These are phyloP conservation scores for Anolis sagrei DNA, from an alignment of 2,113 vertebrate genomes.

Conservation along the genomic window DNA sequence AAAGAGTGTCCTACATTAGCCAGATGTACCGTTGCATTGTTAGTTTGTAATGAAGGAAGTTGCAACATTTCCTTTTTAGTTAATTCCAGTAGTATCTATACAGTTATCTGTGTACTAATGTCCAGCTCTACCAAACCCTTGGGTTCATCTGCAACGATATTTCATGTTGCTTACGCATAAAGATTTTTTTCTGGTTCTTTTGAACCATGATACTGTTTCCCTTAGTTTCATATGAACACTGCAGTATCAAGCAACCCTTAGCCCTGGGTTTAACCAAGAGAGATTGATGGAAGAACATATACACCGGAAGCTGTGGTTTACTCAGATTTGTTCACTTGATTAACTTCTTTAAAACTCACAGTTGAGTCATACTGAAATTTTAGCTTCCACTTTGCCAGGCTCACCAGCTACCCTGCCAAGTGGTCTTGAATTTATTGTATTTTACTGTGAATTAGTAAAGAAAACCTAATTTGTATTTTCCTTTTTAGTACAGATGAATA, in stretches of 20 bases:
- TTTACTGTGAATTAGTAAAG: neutral
- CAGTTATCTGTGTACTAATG: neutral
- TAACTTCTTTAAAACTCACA: neutral
- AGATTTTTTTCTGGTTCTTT: neutral
- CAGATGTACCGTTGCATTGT: neutral
- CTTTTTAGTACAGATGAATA: constrained; percentile 69
- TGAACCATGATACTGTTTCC: neutral
- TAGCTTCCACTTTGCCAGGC: neutral
- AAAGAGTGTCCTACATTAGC: neutral
- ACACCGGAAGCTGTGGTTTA: neutral
- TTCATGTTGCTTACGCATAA: neutral
- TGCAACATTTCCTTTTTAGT: neutral
- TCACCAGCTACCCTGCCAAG: neutral
- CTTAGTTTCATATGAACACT: neutral
- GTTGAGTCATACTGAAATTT: neutral
- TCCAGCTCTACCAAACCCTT: neutral
- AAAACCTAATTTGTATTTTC: neutral
- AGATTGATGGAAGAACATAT: neutral
- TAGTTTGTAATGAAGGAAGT: neutral
- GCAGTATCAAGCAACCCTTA: neutral
- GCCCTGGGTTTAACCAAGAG: neutral
- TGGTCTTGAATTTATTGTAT: neutral
- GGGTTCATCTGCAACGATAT: neutral
- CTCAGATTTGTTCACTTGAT: neutral
- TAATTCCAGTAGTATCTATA: neutral